Base-by-base conservation (phyloP, 1,140 invertebrate species). In the Drosophila lacteicornis region DNA sequence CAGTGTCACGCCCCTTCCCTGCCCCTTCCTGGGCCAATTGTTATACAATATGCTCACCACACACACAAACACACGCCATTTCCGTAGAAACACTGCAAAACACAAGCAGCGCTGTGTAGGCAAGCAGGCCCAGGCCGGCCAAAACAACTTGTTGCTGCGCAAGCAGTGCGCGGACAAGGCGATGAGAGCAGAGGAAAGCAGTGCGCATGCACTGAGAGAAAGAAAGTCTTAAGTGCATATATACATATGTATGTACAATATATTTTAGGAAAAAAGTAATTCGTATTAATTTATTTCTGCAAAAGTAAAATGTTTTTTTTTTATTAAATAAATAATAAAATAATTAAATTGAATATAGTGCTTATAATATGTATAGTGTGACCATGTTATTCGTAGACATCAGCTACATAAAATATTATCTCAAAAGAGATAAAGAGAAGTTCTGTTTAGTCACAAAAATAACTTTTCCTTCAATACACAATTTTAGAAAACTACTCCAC, bases 71-170 rank as follows among this genome's bases (percentile, higher is more conserved):
- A 36, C 36, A 15, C 17, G 4, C 6, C 17, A 38, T 38, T 36
- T 36, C 33, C 33, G 3, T 9, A 3, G 8, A 38, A 38, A 38
- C 51, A 55, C 27, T 11, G 19, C n/a, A 43, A 11, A 17, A 17
- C 49, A 4, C 49, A 51, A 17, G n/a, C 50, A 19, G n/a, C 19
- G n/a, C 50, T 4, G 11, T 19, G 6, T 15, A 1, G 47, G 7
- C 7, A 50, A 50, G 25, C 51, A 38, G 30, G 12, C 3, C 1
- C 11, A 36, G 50, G 27, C n/a, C n/a, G 15, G 3, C 19, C 33
- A 61, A 61, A 61, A 25, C 67, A 43, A 69, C 38, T 67, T 69
- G 67, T 69, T 69, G 67, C 61, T 69, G 38, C 19, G 9, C 30
- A 69, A 69, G 67, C 47, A 67, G 67, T 53, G 11, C 7, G 19